A percentile compares a stretch with the other conserved stretches of the same genome.
These are phyloP conservation scores for Laticauda laticaudata DNA, from an alignment of 2,113 vertebrate species.

Conservation along the genomic window DNA sequence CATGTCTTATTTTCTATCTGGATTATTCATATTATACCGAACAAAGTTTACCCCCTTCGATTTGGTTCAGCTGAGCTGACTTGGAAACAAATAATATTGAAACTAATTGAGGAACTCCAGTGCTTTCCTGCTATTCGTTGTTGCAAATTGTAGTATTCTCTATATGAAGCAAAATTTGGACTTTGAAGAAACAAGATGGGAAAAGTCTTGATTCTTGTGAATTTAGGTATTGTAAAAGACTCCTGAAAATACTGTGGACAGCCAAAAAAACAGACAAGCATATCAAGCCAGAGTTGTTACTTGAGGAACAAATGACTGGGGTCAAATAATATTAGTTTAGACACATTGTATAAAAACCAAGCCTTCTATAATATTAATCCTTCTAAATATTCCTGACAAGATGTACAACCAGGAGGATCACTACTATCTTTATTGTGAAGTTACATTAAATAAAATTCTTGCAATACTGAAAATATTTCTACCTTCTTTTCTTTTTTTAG, in stretches of 20 bases:
- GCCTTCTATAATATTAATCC: not conserved
- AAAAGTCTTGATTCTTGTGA: not conserved
- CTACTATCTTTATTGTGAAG: not conserved
- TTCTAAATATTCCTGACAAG: not conserved
- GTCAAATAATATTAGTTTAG: not conserved
- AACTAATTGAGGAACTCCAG: not conserved
- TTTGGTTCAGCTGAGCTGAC: not conserved
- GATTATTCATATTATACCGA: not conserved
- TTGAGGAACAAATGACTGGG: not conserved
- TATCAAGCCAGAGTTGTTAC: not conserved
- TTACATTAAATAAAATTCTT: not conserved
- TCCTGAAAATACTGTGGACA: not conserved
- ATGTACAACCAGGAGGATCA: not conserved
- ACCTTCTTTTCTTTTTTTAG: not conserved
- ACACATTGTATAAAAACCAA: not conserved
- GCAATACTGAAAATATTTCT: not conserved
- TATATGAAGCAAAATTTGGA: not conserved
- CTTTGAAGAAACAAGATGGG: not conserved
- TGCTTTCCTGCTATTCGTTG: not conserved
- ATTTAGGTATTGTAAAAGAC: not conserved
- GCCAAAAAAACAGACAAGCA: not conserved
- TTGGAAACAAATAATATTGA: not conserved
- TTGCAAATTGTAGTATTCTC: not conserved
- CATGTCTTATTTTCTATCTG: not conserved
- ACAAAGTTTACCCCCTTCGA: not conserved